phyloP scores from a whole-genome alignment of 2,113 vertebrate genomes.

The Rhegmatorhina hoffmannsi region DNA sequence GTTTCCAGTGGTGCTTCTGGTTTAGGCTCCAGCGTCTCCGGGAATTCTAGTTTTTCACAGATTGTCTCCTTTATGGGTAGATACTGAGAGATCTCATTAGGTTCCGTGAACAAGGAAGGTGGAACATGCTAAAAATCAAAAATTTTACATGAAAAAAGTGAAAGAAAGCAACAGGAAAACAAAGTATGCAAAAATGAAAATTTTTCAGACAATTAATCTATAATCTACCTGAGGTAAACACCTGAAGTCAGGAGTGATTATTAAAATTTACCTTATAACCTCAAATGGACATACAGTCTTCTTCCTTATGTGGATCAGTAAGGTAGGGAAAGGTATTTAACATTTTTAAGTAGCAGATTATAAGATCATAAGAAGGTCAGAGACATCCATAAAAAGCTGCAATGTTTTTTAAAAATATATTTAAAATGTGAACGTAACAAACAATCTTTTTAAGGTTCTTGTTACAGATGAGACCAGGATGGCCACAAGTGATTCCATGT shows the following conservation, averaged over 20 bases:
- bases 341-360: not conserved
- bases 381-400: not conserved
- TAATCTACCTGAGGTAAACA: not conserved
- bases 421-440: not conserved
- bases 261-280: not conserved
- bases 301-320: not conserved
- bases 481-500: not conserved
- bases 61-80: conserved; percentile 87
- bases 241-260: not conserved
- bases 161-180: not conserved
- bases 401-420: not conserved
- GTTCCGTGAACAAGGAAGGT: conserved; percentile 89
- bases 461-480: not conserved
- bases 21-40: conserved; percentile 66
- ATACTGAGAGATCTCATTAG: conserved; percentile 93
- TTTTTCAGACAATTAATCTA: not conserved
- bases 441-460: not conserved
- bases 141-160: not conserved
- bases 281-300: not conserved
- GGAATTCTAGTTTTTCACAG: conserved; percentile 90
- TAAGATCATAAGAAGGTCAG: not conserved
- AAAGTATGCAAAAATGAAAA: not conserved
- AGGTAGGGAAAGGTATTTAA: not conserved
- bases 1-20: conserved; percentile 41
- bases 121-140: conserved; percentile 82